These are phyloP conservation scores for Protosalanx chinensis DNA, from an alignment of 2,797 vertebrate species.

Conservation along the genomic window DNA sequence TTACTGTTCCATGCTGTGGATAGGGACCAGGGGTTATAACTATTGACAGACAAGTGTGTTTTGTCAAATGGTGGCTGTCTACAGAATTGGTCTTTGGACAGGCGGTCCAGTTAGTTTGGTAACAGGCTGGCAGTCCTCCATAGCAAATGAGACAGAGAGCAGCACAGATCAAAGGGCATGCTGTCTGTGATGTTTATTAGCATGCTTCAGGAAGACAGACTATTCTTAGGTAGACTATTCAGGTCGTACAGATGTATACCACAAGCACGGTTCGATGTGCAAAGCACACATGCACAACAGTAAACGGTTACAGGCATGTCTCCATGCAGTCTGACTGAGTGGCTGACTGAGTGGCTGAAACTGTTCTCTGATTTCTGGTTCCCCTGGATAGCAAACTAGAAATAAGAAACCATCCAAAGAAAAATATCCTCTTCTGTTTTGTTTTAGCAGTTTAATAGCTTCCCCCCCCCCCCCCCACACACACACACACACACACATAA, in stretches of 20 bases:
- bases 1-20: conserved; percentile 25
- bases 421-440: too few species aligned
- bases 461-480: too few species aligned
- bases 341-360: too few species aligned
- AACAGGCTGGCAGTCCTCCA: conserved; percentile 56
- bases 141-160: conserved; percentile 48
- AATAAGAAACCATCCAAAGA: too few species aligned
- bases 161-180: conserved; percentile 52
- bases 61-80: conserved; percentile 18
- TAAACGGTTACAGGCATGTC: too few species aligned
- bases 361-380: too few species aligned
- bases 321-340: too few species aligned
- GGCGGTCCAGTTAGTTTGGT: conserved; percentile 30
- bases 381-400: too few species aligned
- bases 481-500: too few species aligned
- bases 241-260: background rate
- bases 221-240: too few species aligned
- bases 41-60: conserved; percentile 12
- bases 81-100: conserved; percentile 65
- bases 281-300: background rate
- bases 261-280: too few species aligned
- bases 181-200: conserved; percentile 12
- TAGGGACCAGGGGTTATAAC: conserved; percentile 16
- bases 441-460: background rate
- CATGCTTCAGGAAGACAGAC: background rate